Conservation (phyloP, 2,113 vertebrate species). For the Ivindomyrus marchei region DNA sequence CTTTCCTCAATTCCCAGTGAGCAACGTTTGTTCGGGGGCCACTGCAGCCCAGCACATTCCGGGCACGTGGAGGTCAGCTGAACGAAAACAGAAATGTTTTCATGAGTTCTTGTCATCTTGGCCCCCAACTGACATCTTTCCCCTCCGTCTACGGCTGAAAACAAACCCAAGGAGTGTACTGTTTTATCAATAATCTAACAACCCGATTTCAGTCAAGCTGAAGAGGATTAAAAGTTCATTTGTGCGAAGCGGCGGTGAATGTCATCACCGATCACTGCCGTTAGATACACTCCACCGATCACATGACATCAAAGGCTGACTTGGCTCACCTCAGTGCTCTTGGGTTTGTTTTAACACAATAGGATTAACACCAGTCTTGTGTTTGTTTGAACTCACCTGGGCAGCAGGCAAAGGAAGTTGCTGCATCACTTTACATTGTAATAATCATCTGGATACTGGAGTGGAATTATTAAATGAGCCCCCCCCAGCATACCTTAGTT, state of each 20-base stretch:
- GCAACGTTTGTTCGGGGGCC: conserved; percentile 23
- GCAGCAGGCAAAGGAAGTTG: conserved; percentile 35
- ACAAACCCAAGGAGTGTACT: neutral
- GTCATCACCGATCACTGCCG: neutral
- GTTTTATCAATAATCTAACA: neutral
- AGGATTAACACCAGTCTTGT: conserved; percentile 29
- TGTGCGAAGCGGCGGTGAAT: neutral
- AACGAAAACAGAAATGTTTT: conserved; percentile 11
- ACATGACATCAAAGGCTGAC: neutral
- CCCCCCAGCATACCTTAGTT: conserved; percentile 1
- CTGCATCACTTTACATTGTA: conserved; percentile 41
- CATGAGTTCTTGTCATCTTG: neutral
- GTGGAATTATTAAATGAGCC: conserved; percentile 31
- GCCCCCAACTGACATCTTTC: conserved; percentile 5
- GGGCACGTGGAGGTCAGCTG: conserved; percentile 26
- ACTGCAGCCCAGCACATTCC: conserved; percentile 32
- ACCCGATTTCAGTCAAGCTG: neutral
- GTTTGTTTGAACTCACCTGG: conserved; percentile 39
- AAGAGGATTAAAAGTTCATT: neutral
- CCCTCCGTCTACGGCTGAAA: neutral
- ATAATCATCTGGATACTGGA: conserved; percentile 35
- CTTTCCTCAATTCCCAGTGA: conserved; percentile 16
- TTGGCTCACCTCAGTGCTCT: neutral
- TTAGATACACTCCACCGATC: neutral
- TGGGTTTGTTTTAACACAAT: conserved; percentile 15